phyloP scores from a whole-genome alignment of 2,113 vertebrate species.

The Trinectes maculatus region DNA sequence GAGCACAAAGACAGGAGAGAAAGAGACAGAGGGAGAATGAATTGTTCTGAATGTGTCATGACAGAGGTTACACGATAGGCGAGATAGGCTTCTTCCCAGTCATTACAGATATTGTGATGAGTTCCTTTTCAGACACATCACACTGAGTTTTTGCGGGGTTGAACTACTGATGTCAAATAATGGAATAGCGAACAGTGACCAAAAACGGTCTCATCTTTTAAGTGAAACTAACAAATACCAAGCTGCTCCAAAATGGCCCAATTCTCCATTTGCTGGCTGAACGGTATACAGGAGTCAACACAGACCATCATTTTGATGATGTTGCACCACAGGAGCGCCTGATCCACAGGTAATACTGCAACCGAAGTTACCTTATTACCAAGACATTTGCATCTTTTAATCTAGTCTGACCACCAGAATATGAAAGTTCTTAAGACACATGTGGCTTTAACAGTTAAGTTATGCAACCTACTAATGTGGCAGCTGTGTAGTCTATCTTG shows the following conservation, averaged over 20 bases:
- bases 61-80: conserved; percentile 33
- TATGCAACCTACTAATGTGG: too few species aligned
- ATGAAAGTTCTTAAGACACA: neutral
- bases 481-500: conserved; percentile 1
- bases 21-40: conserved; percentile 45
- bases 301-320: conserved; percentile 12
- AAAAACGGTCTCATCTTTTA: conserved; percentile 41
- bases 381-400: conserved; percentile 22
- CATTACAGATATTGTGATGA: conserved; percentile 26
- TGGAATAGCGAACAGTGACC: conserved; percentile 31
- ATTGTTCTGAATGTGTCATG: conserved; percentile 35
- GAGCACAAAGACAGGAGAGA: conserved; percentile 56
- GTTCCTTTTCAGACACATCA: conserved; percentile 22
- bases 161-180: conserved; percentile 23
- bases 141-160: conserved; percentile 2
- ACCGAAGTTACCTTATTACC: neutral
- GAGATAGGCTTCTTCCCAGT: conserved; percentile 19
- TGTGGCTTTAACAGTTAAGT: neutral
- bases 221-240: conserved; percentile 9
- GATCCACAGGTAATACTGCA: neutral
- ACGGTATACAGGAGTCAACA: conserved; percentile 16
- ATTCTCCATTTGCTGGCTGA: conserved; percentile 34
- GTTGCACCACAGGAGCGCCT: conserved; percentile 27
- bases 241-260: conserved; percentile 7
- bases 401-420: neutral